Percentiles rank a stretch among this genome's conserved stretches.
These are phyloP conservation scores for Acestrorhynchus altus DNA, from an alignment of 2,797 vertebrate genomes.

Conservation along the genomic window DNA sequence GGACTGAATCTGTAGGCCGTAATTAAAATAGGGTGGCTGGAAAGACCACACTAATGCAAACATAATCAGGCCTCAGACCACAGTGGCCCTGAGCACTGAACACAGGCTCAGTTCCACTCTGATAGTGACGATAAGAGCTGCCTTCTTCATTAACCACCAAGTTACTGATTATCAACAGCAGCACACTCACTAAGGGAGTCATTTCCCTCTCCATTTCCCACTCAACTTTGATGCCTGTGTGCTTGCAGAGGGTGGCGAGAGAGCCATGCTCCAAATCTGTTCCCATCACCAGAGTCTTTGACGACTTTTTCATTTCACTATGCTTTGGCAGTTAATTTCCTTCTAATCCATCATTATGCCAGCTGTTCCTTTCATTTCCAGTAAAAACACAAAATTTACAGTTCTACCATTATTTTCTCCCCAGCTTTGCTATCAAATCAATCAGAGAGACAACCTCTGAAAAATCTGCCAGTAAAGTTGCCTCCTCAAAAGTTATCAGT, in stretches of 20 bases:
- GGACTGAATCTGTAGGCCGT: slow-evolving; percentile 28
- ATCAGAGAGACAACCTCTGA: not conserved
- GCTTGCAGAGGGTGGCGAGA: not conserved
- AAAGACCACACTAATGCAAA: slow-evolving; percentile 28
- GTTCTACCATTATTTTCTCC: not conserved
- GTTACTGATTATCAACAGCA: slow-evolving; percentile 50
- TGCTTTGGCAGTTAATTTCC: slow-evolving; percentile 27
- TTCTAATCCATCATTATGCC: not conserved
- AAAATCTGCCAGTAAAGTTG: not conserved
- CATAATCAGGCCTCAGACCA: slow-evolving; percentile 28
- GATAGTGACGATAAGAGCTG: slow-evolving; percentile 30
- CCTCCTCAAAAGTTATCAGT: not conserved
- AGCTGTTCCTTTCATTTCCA: not conserved
- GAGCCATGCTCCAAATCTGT: not conserved
- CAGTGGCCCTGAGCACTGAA: slow-evolving; percentile 19
- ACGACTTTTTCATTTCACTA: slow-evolving; percentile 11
- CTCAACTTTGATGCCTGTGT: slow-evolving; percentile 2
- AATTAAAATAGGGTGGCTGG: slow-evolving; percentile 47
- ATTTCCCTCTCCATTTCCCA: not conserved
- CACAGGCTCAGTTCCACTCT: slow-evolving; percentile 28
- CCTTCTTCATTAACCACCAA: slow-evolving; percentile 45
- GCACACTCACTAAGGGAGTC: not conserved
- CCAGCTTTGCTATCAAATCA: not conserved
- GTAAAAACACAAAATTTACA: slow-evolving; percentile 1
- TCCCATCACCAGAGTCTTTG: not conserved